Percentiles rank a stretch among this genome's conserved stretches.
Evolutionary conservation across 2,797 vertebrate species (phyloP).

Genomic region (Lerista edwardsae): DNA sequence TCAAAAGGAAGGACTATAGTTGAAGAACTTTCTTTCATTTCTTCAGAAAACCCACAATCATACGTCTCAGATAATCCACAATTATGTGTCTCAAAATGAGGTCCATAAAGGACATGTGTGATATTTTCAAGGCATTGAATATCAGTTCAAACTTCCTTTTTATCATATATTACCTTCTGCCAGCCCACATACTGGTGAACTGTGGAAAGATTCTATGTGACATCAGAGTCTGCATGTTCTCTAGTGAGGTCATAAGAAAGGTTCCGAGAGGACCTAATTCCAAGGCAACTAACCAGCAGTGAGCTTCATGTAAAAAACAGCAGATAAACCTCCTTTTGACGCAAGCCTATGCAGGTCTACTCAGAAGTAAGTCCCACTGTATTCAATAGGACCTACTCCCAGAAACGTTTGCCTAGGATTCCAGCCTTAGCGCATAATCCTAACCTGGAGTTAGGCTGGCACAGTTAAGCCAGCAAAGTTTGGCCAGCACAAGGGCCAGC

Average conservation of each 20-base stretch:
- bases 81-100: background rate
- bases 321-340: background rate
- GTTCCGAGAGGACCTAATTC: background rate
- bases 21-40: background rate
- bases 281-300: background rate
- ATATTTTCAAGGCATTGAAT: background rate
- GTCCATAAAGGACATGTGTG: background rate
- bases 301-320: background rate
- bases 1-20: background rate
- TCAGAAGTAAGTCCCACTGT: too few relatives aligned
- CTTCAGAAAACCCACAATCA: background rate
- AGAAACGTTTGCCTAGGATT: too few relatives aligned
- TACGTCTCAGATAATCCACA: too few relatives aligned
- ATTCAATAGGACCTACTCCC: too few relatives aligned
- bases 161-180: conserved; percentile 5
- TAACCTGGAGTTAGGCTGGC: too few relatives aligned
- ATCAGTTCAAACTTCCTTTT: conserved; percentile 4
- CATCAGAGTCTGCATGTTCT: conserved; percentile 12
- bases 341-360: too few relatives aligned
- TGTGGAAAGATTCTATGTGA: conserved; percentile 13
- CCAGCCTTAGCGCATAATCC: too few relatives aligned
- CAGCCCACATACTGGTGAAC: background rate
- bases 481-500: too few relatives aligned
- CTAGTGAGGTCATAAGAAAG: conserved; percentile 26
- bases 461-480: too few relatives aligned